Base-by-base conservation (phyloP, 2,888 invertebrate genomes). In the Tenthredo mesomela region DNA sequence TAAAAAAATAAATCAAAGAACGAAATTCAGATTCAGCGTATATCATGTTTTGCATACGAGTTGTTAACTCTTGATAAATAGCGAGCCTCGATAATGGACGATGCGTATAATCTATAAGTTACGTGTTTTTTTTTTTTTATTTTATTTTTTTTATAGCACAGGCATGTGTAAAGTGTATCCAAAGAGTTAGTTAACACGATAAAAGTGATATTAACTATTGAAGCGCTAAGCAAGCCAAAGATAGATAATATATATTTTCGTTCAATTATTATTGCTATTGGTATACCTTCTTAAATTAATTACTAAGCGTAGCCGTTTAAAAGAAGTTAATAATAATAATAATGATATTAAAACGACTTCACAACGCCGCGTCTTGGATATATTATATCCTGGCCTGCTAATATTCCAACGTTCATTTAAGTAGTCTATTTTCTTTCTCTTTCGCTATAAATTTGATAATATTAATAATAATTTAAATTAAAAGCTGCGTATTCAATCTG, bases 251-350 rank as follows among this genome's bases (percentile, higher is more conserved):
- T n/a, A 29, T 29, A 29, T 88, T 84, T 88, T 89, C 86, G 90
- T 89, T 89, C 84, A 86, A 89, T 90, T 91, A 91, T 90, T 91
- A 91, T 89, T 91, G 89, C 89, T 91, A 90, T 89, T 90, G 89
- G 87, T 89, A 88, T 89, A 89, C 87, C 87, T 85, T 86, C 87
- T 89, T 90, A 91, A 90, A 90, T 88, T 88, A 90, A 89, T 88
- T 88, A 88, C 88, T 86, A 86, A 86, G 84, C 86, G 89, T 89
- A 89, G 89, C 86, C 86, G 89, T 90, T 88, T 89, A 89, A 89
- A 87, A 87, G 89, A 89, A 89, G 87, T 88, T 86, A 3, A 33
- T 2, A 85, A 67, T 67, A 85, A 67, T 67, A 29, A 80, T 37
- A 80, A 77, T 40, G 40, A 61, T 54, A 67, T 25, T 47, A 67